A percentile compares a stretch with the other conserved stretches of the same genome.
Evolutionary conservation across 2,888 invertebrate species (phyloP).

Genomic region (Germaria angustata): DNA sequence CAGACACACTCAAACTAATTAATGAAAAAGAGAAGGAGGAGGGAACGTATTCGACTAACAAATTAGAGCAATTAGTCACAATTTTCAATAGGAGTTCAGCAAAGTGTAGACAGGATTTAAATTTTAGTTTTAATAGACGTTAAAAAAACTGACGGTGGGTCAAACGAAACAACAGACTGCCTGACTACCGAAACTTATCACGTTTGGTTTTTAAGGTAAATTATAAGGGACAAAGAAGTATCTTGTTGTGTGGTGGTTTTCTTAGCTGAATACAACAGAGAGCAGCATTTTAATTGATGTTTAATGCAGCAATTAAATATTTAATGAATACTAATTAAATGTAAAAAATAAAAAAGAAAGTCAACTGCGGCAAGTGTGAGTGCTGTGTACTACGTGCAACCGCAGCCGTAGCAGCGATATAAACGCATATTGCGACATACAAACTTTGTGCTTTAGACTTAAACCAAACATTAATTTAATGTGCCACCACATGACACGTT

Average conservation of each 20-base stretch:
- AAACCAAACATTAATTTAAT: not conserved
- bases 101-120: constrained; percentile 45
- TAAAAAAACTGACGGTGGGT: not conserved
- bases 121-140: constrained; percentile 36
- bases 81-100: constrained; percentile 64
- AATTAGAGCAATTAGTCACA: constrained; percentile 64
- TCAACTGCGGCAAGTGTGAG: not conserved
- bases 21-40: not conserved
- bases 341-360: constrained; percentile 26
- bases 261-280: constrained; percentile 26
- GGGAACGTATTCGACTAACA: constrained; percentile 31
- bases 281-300: constrained; percentile 52
- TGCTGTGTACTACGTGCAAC: too few species aligned
- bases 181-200: too few species aligned
- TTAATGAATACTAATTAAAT: constrained; percentile 66
- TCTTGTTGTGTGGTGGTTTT: not conserved
- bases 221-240: constrained; percentile 19
- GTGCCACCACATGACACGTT: not conserved
- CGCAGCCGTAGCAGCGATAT: not conserved
- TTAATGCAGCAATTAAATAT: constrained; percentile 65
- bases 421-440: not conserved
- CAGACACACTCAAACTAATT: constrained; percentile 37
- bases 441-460: not conserved
- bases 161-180: not conserved
- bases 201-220: too few species aligned